These are phyloP conservation scores for Actinemys pallida DNA, from an alignment of 2,113 vertebrate species.

Conservation along the genomic window DNA sequence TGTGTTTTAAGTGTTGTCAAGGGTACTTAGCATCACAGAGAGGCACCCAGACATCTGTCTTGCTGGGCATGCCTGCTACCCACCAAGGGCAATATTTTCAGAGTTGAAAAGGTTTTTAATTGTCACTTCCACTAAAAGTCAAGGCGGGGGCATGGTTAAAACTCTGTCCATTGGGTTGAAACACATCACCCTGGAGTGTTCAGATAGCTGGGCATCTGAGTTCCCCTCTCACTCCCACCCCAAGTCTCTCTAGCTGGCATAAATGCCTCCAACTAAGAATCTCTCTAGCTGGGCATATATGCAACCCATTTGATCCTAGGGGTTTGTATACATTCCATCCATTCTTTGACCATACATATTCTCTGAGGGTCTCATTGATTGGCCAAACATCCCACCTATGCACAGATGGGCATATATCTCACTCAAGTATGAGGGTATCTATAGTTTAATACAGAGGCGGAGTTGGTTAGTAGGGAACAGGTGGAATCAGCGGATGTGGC, in stretches of 20 bases:
- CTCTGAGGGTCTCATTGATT: background rate
- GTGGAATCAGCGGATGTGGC: conserved; percentile 63
- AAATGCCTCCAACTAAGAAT: background rate
- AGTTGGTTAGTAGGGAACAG: background rate
- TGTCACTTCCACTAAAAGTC: background rate
- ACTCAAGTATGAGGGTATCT: background rate
- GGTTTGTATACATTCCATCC: background rate
- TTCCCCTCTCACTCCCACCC: background rate
- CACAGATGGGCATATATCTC: conserved; percentile 43
- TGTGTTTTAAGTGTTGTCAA: background rate
- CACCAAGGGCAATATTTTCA: background rate
- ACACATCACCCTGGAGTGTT: background rate
- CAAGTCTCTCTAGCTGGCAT: background rate
- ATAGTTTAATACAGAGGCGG: background rate
- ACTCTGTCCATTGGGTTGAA: background rate
- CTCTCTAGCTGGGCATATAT: background rate
- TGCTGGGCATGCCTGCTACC: background rate
- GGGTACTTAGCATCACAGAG: background rate
- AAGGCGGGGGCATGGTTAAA: background rate
- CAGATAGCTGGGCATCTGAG: background rate
- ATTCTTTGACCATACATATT: background rate
- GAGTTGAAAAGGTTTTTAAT: background rate
- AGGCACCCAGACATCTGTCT: background rate
- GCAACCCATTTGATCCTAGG: background rate
- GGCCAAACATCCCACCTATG: background rate